Evolutionary conservation across 2,888 invertebrate genomes (phyloP), one percentile per base, ranked within the genome.

Genomic region (Apoderus coryli): DNA sequence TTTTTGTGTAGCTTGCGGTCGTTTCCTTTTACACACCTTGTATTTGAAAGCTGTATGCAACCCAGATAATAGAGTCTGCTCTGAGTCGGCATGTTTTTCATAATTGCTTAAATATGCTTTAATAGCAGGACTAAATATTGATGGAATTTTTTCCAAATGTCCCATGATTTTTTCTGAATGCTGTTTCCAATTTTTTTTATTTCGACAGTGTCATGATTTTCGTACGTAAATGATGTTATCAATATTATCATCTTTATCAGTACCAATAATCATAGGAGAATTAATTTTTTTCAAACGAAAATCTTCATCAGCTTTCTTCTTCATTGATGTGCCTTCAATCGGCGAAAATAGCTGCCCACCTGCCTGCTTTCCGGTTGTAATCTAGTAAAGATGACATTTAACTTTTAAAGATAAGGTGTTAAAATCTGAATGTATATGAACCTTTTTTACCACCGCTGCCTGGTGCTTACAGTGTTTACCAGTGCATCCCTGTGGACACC

Each of bases 311-410:
- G 19, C n/a, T 19, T 19, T 19, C 19, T 19, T 6, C 19, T 19
- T n/a, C 19, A 19, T 19, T n/a, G 19, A 19, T 6, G 10, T 24
- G 4, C 23, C 10, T 7, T 28, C 5, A 28, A 28, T 28, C 4
- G 22, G 16, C 10, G 13, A 28, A 23, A 28, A 28, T 6, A 28
- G 22, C 13, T 28, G 29, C 22, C 23, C 29, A 6, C 23, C 22
- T 24, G 29, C 29, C 22, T 28, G 29, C 29, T 28, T 24, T 25
- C 29, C 29, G 10, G 29, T 28, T 28, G 29, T 22, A 22, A 28
- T 28, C 9, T 24, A 22, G 10, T 23, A 22, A 24, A 28, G 22
- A 28, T 28, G 29, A 9, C 5, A 25, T 25, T 28, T 28, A 9
- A 23, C 19, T 25, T 28, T 28, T 24, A 28, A 24, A 10, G 29